These are phyloP conservation scores for Oikopleura dioica DNA, from an alignment of 23 tunicate genomes.

Conservation along the genomic window DNA sequence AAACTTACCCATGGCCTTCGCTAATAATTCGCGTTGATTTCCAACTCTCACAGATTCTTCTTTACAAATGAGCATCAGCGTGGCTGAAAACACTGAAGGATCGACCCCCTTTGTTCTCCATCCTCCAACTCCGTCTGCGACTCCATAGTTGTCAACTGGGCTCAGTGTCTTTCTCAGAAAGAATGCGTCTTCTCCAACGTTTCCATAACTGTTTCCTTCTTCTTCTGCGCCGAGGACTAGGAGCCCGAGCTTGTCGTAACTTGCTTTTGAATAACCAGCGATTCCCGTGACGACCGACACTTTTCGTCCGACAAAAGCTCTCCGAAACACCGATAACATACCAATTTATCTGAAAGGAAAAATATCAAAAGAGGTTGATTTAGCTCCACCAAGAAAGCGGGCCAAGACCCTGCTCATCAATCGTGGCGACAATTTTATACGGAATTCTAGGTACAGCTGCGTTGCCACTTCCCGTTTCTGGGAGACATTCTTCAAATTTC, in stretches of 20 bases:
- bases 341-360: neutral
- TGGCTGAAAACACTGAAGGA: conserved; percentile 26
- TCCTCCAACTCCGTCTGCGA: conserved; percentile 98
- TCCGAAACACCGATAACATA: no score
- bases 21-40: neutral
- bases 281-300: neutral
- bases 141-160: conserved; percentile 20
- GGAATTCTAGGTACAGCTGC: neutral
- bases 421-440: neutral
- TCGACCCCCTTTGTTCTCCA: conserved; percentile 93
- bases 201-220: neutral
- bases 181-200: neutral
- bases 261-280: neutral
- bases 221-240: neutral
- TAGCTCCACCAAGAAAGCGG: conserved; percentile 8
- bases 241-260: neutral
- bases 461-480: neutral
- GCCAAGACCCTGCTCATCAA: conserved; percentile 7
- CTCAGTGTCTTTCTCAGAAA: neutral
- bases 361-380: neutral
- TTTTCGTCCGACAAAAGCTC: no score
- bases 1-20: neutral
- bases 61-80: neutral
- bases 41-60: neutral
- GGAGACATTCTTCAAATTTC: conserved; percentile 16